phyloP scores from a whole-genome alignment of 2,888 invertebrate species.

The Euzophera pinguis region DNA sequence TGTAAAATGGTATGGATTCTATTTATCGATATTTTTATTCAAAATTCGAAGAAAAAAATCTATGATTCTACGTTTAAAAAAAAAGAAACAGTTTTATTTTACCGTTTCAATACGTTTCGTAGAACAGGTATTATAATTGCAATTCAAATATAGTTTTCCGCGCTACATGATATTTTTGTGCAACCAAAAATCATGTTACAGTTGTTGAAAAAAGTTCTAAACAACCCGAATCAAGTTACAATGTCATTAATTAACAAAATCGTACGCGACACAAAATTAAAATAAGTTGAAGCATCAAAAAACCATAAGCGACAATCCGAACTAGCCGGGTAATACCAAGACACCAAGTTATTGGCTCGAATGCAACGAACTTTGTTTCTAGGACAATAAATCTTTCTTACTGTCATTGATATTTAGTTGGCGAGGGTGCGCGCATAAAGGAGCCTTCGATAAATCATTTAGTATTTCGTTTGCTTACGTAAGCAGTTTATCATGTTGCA shows the following conservation, averaged over 20 bases:
- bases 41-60: too few relatives aligned
- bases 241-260: background rate
- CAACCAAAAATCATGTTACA: too few relatives aligned
- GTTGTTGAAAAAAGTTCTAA: too few relatives aligned
- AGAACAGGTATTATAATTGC: too few relatives aligned
- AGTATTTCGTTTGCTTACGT: slow-evolving; percentile 53
- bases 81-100: too few relatives aligned
- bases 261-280: slow-evolving; percentile 10
- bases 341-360: slow-evolving; percentile 58
- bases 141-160: too few relatives aligned
- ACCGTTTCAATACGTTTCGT: too few relatives aligned
- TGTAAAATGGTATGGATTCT: too few relatives aligned
- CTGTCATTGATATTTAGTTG: slow-evolving; percentile 74
- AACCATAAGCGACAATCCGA: slow-evolving; percentile 17
- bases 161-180: too few relatives aligned
- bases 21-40: too few relatives aligned
- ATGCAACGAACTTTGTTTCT: slow-evolving; percentile 67
- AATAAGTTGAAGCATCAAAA: slow-evolving; percentile 11
- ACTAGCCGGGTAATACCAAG: slow-evolving; percentile 16
- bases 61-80: too few relatives aligned
- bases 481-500: slow-evolving; percentile 28
- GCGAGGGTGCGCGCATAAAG: slow-evolving; percentile 49
- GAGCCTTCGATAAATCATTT: slow-evolving; percentile 63
- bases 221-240: too few relatives aligned
- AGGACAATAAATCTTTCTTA: slow-evolving; percentile 73